A percentile compares a stretch with the other conserved stretches of the same genome.
These are phyloP conservation scores for Deilephila elpenor DNA, from an alignment of 2,888 invertebrate genomes.

Conservation along the genomic window DNA sequence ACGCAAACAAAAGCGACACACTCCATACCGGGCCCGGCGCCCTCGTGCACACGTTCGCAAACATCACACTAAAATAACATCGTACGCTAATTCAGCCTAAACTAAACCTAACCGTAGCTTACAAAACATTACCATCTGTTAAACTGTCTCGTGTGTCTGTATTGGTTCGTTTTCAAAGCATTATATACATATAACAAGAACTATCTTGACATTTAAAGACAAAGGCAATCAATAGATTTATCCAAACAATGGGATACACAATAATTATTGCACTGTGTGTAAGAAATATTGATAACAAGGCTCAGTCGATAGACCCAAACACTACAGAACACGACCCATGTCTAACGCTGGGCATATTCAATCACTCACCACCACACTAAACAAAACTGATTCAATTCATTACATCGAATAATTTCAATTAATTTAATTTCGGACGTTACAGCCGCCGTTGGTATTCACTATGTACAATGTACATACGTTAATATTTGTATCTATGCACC, in stretches of 20 bases:
- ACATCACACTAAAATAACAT: slow-evolving; percentile 72
- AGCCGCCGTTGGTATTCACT: slow-evolving; percentile 36
- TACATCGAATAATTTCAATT: slow-evolving; percentile 30
- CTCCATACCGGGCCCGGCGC: slow-evolving; percentile 52
- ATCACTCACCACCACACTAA: slow-evolving; percentile 24
- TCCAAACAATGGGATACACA: slow-evolving; percentile 16
- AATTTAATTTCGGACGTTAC: slow-evolving; percentile 18
- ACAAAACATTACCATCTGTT: slow-evolving; percentile 36
- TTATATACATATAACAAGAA: slow-evolving; percentile 81
- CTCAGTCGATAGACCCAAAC: slow-evolving; percentile 19
- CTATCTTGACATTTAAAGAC: slow-evolving; percentile 35
- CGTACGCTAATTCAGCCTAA: slow-evolving; percentile 74
- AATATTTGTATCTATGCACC: slow-evolving; percentile 56
- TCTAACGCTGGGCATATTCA: slow-evolving; percentile 8
- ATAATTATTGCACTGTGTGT: slow-evolving; percentile 46
- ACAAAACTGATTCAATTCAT: slow-evolving; percentile 27
- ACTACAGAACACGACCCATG: slow-evolving; percentile 15
- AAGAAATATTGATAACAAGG: slow-evolving; percentile 8
- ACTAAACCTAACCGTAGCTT: slow-evolving; percentile 74
- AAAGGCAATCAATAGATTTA: slow-evolving; percentile 10
- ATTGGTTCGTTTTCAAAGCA: slow-evolving; percentile 53
- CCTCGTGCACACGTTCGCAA: slow-evolving; percentile 64
- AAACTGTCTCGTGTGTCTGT: slow-evolving; percentile 49
- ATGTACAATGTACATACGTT: slow-evolving; percentile 31
- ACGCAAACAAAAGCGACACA: slow-evolving; percentile 67